A percentile compares a stretch with the other conserved stretches of the same genome.
These are phyloP conservation scores for Dyspetes luteomarginatus DNA, from an alignment of 2,888 invertebrate genomes.

Conservation along the genomic window DNA sequence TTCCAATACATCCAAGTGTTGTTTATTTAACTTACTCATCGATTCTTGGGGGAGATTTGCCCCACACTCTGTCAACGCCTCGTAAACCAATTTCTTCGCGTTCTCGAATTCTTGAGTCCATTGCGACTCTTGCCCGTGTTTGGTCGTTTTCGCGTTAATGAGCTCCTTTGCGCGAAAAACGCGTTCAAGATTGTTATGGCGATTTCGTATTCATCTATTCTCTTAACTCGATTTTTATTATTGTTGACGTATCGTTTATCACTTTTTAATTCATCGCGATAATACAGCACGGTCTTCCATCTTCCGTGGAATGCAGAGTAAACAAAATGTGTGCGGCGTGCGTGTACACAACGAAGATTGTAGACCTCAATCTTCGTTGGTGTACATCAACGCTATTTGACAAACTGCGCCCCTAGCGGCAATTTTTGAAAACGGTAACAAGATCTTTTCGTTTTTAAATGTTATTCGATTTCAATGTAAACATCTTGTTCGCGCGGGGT, in stretches of 20 bases:
- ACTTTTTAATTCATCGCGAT: background rate
- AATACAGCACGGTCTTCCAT: no score
- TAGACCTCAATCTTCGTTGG: background rate
- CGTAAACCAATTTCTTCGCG: slow-evolving; percentile 90
- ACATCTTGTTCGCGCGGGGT: background rate
- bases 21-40: slow-evolving; percentile 85
- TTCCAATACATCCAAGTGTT: background rate
- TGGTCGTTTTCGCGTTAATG: slow-evolving; percentile 9
- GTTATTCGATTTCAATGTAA: background rate
- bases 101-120: slow-evolving; percentile 89
- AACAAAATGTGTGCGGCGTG: background rate
- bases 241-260: background rate
- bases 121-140: slow-evolving; percentile 63
- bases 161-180: background rate
- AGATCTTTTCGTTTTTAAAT: background rate
- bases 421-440: background rate
- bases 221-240: background rate
- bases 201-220: background rate
- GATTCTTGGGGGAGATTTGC: slow-evolving; percentile 88
- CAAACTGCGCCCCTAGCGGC: background rate
- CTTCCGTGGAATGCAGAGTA: background rate
- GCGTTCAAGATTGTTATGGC: background rate
- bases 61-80: slow-evolving; percentile 90
- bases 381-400: background rate
- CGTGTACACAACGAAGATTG: background rate